Evolutionary conservation across 2,888 invertebrate species (phyloP), one percentile per base, ranked within the genome.

Genomic region (Acanthoscelides obtectus): DNA sequence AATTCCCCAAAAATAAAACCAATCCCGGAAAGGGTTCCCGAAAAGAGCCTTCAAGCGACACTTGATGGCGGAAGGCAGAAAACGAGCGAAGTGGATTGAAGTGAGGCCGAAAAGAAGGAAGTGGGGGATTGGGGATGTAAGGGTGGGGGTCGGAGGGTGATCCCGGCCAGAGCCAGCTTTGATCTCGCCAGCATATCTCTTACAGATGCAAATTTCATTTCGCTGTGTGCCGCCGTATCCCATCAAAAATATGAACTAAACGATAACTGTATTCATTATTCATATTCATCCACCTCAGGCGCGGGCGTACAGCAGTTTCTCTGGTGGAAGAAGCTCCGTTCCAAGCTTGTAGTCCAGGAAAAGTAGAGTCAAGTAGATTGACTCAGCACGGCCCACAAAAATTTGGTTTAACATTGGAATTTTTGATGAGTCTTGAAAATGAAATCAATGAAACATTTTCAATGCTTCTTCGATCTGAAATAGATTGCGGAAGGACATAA

Each of bases 201-300:
- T 86, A 86, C 86, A 84, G 84, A 86, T 86, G 86, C 86, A 86
- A 86, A 86, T 86, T 86, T 85, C 86, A 86, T 86, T 86, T 86
- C 82, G 83, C 84, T 83, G 82, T 84, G 45, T 45, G 45, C 45
- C 45, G 84, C 85, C 85, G 84, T 84, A 84, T 85, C 85, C 86
- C 86, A 86, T 86, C 86, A 86, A 87, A 88, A 88, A 88, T 88
- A 88, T 88, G 87, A 88, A 87, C 88, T 88, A 88, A 88, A 88
- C 88, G 88, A 88, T 88, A 88, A 88, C 87, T 86, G 83, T 86
- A 88, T 88, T 88, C 88, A 88, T 88, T 88, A 88, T 88, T 88
- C 88, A 88, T 88, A 88, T 88, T 88, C 88, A 88, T 88, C 88
- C 88, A 86, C 87, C 86, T 84, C 84, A 81, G 84, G 85, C 85